Evolutionary conservation across 1,140 invertebrate genomes (phyloP), one percentile per base, ranked within the genome.

Genomic region (Lordiphosa stackelbergi): DNA sequence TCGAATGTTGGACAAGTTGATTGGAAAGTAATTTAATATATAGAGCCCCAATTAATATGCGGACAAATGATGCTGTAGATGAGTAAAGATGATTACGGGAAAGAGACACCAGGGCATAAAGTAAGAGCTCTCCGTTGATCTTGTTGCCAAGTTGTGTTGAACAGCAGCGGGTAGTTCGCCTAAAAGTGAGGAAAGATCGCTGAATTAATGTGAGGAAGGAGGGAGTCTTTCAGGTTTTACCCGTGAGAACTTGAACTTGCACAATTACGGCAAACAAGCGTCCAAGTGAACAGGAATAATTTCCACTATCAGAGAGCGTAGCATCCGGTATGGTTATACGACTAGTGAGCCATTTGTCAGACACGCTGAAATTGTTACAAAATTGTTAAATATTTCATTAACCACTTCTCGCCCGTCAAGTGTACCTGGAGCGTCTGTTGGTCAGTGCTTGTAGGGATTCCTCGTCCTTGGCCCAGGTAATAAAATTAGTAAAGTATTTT

Each of bases 161-260:
- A 88, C 88, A 49, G 88, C 88, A 42, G 88, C 88, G 10, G 88
- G 88, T 53, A 87, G 61, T 78, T 88, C 88, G 4, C 88, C 88
- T 88, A 31, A 16, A 70, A 24, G 5, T 24, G 5, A 24, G 22
- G 5, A 4, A 4, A 5, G 22, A 3, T 22, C 19, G 19, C 19
- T 19, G 2, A 19, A 19, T 19, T 19, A 19, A 19, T 19, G 19
- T 24, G 22, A 24, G 5, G 22, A 5, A 1, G 4, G 4, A 3
- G 5, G 22, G 22, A 1, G 5, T 24, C 22, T 6, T 5, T 24
- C 5, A 1, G 5, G 22, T 24, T 24, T 24, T 24, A 24, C 88
- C 88, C 69, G 86, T 88, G 7, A 88, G 71, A 22, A 88, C 86
- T 77, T 88, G 87, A 24, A 88, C 88, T 57, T 88, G 85, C 11